A percentile compares a stretch with the other conserved stretches of the same genome.
phyloP scores from a whole-genome alignment of 2,797 vertebrate genomes.

The Dicrostonyx torquatus region DNA sequence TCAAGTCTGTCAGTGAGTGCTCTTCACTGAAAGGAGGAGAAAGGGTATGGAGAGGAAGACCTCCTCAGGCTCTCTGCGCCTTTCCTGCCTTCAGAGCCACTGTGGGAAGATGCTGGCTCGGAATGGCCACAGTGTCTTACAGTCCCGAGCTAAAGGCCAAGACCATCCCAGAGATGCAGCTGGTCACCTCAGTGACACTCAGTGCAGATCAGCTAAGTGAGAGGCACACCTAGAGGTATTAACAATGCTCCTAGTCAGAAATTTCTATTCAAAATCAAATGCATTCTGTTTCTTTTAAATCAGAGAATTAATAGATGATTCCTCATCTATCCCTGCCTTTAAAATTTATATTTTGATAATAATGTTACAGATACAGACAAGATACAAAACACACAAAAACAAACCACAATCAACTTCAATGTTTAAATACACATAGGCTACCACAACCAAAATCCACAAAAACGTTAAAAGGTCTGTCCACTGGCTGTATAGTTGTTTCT shows the following conservation, averaged over 20 bases:
- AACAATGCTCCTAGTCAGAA: not conserved
- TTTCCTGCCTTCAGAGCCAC: not conserved
- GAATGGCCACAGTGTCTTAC: not conserved
- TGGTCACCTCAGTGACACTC: not conserved
- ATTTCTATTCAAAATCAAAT: not conserved
- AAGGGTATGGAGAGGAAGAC: not conserved
- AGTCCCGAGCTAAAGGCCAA: not conserved
- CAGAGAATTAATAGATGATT: not conserved
- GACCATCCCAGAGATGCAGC: not conserved
- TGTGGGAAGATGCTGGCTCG: not conserved
- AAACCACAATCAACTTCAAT: not conserved
- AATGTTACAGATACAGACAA: conserved; percentile 24
- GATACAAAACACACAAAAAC: conserved; percentile 14
- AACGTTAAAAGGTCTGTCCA: not conserved
- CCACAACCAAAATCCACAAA: not conserved
- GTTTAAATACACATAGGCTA: not conserved
- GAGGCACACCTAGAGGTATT: no score
- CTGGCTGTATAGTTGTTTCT: not conserved
- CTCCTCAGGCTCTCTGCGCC: not conserved
- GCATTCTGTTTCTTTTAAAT: not conserved
- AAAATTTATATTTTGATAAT: conserved; percentile 33
- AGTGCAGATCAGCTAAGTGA: not conserved
- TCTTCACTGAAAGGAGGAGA: not conserved
- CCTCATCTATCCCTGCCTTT: not conserved
- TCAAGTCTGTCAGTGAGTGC: not conserved